Percentiles rank a stretch among this genome's conserved stretches.
Evolutionary conservation across 2,888 invertebrate species (phyloP).

Genomic region (Drosophila diplacantha): DNA sequence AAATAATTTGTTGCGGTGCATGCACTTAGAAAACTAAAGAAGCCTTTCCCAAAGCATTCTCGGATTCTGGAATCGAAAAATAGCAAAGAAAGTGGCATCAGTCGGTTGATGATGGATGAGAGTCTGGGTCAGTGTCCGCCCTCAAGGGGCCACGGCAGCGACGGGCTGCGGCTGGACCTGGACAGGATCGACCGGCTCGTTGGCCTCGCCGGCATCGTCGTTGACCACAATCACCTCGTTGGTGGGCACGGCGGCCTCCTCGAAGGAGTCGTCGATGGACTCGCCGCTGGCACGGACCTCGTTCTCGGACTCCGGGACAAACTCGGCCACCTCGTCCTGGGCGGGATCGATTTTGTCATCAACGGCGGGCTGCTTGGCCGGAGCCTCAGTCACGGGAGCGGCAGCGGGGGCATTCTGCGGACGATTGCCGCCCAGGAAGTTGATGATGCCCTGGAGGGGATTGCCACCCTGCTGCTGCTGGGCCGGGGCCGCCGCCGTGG

Average conservation of each 20-base stretch:
- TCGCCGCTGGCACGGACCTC: constrained; percentile 70
- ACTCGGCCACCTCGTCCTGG: constrained; percentile 46
- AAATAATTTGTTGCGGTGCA: constrained; percentile 63
- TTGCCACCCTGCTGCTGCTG: constrained; percentile 56
- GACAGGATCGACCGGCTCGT: constrained; percentile 42
- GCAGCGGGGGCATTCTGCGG: constrained; percentile 55
- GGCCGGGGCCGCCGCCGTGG: constrained; percentile 51
- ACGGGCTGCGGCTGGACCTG: constrained; percentile 11
- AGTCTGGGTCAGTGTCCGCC: neutral
- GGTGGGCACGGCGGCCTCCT: constrained; percentile 65
- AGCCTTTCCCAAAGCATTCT: constrained; percentile 38
- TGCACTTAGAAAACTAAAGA: constrained; percentile 65
- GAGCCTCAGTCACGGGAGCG: constrained; percentile 15
- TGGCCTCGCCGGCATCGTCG: constrained; percentile 64
- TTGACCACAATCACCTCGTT: constrained; percentile 75
- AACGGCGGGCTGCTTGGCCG: constrained; percentile 35
- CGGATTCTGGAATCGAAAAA: constrained; percentile 41
- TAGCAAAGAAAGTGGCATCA: constrained; percentile 66
- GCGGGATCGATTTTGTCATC: constrained; percentile 50
- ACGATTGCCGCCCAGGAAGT: constrained; percentile 74
- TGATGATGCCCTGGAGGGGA: constrained; percentile 75
- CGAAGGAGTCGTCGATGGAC: constrained; percentile 67
- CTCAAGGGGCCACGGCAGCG: constrained; percentile 43
- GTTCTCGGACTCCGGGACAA: constrained; percentile 51
- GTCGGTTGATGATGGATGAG: constrained; percentile 38